phyloP scores from a whole-genome alignment of 2,797 vertebrate genomes.

The Distichodus sexfasciatus region DNA sequence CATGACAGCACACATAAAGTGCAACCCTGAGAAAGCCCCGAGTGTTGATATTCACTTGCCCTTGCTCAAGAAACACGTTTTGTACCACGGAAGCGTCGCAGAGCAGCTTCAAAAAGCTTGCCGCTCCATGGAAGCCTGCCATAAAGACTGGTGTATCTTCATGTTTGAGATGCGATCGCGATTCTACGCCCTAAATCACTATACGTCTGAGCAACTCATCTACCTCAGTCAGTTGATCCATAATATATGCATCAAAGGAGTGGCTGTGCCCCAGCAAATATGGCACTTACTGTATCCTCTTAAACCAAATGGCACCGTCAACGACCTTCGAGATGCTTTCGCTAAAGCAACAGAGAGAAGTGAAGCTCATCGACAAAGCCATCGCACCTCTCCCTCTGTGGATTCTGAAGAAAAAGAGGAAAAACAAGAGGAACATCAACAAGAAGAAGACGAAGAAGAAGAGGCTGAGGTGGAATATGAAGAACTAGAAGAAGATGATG shows the following conservation, averaged over 20 bases:
- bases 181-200: slow-evolving; percentile 71
- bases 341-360: background rate
- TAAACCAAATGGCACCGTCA: slow-evolving; percentile 62
- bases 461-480: background rate
- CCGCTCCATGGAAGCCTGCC: slow-evolving; percentile 69
- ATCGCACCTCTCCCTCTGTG: background rate
- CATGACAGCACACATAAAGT: slow-evolving; percentile 64
- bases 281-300: slow-evolving; percentile 69
- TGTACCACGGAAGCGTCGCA: slow-evolving; percentile 52
- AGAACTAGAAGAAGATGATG: background rate
- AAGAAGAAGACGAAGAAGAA: background rate
- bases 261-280: slow-evolving; percentile 59
- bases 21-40: slow-evolving; percentile 52
- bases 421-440: too few species aligned
- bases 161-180: slow-evolving; percentile 62
- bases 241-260: slow-evolving; percentile 34
- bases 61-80: slow-evolving; percentile 42
- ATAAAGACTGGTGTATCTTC: slow-evolving; percentile 67
- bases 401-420: slow-evolving; percentile 24
- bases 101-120: slow-evolving; percentile 63
- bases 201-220: slow-evolving; percentile 74
- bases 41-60: slow-evolving; percentile 65
- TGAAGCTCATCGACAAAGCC: background rate
- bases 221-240: slow-evolving; percentile 69
- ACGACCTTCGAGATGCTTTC: slow-evolving; percentile 61